These are phyloP conservation scores for Tinea semifulvella DNA, from an alignment of 2,888 invertebrate genomes.

Conservation along the genomic window DNA sequence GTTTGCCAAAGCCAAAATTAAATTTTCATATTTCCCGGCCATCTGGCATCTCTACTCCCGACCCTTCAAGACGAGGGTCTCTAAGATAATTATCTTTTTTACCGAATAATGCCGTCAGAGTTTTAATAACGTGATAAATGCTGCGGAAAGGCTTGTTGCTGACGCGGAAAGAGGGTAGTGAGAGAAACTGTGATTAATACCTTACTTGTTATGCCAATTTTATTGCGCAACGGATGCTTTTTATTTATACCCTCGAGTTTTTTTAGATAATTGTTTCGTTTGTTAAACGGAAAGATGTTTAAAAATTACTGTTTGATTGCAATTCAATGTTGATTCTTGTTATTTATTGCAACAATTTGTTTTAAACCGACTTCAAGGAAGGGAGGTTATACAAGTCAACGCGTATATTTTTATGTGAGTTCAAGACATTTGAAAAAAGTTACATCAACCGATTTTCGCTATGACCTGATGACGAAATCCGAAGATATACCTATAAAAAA, in stretches of 20 bases:
- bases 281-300: constrained; percentile 1
- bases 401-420: too few species aligned
- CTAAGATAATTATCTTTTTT: constrained; percentile 68
- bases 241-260: constrained; percentile 42
- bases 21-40: too few species aligned
- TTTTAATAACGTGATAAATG: constrained; percentile 65
- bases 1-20: too few species aligned
- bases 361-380: too few species aligned
- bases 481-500: too few species aligned
- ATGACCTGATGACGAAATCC: too few species aligned
- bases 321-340: too few species aligned
- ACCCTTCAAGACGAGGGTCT: constrained; percentile 47
- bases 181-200: constrained; percentile 39
- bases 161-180: constrained; percentile 51
- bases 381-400: too few species aligned
- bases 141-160: constrained; percentile 60
- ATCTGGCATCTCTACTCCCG: too few species aligned
- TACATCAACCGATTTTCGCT: too few species aligned
- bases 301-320: neutral
- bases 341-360: too few species aligned
- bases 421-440: too few species aligned
- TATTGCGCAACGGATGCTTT: constrained; percentile 56
- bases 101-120: constrained; percentile 51
- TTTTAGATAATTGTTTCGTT: constrained; percentile 14
- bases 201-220: constrained; percentile 43